Evolutionary conservation across 1,140 invertebrate genomes (phyloP), one percentile per base, ranked within the genome.

Genomic region (Apis laboriosa): DNA sequence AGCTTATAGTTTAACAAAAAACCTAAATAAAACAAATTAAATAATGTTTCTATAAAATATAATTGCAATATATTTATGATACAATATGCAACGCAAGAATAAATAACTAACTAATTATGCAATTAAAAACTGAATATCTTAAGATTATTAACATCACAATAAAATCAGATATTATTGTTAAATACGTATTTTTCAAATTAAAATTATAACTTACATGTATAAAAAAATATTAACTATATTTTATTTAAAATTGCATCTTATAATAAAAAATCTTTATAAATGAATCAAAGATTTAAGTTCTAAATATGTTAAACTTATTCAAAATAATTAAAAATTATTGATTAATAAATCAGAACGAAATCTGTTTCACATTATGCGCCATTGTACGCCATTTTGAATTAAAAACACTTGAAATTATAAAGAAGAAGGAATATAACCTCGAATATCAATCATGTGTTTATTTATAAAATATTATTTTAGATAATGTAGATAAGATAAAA

Each of bases 371-470:
- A 2, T 58, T 58, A 58, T 12, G 21, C 53, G 64, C 53, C 24
- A 79, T 12, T 53, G 60, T n/a, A 34, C 68, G 70, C 78, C 78
- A 64, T 56, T 70, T 80, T 80, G 15, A 60, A 24, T 9, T 13
- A 9, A 1, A 1, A 17, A 21, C 0, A n/a, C 17, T 53, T n/a
- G 5, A 34, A 77, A 55, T 34, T 15, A n/a, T 1, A 12, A 55
- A 49, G 28, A 49, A 9, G 19, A 67, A 67, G 11, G 21, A 21
- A 13, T 43, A 78, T 78, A 78, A 78, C 76, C 76, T 78, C 64
- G 34, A 68, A 68, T 58, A 53, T 55, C 13, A 55, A 55, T 43
- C 5, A 55, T 55, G 53, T 12, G 15, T 55, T 55, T 55, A 55
- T 34, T 70, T 12, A 19, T 9, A 34, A 70, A 49, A n/a, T 1